phyloP scores from a whole-genome alignment of 2,113 vertebrate species.

The Mugil cephalus region DNA sequence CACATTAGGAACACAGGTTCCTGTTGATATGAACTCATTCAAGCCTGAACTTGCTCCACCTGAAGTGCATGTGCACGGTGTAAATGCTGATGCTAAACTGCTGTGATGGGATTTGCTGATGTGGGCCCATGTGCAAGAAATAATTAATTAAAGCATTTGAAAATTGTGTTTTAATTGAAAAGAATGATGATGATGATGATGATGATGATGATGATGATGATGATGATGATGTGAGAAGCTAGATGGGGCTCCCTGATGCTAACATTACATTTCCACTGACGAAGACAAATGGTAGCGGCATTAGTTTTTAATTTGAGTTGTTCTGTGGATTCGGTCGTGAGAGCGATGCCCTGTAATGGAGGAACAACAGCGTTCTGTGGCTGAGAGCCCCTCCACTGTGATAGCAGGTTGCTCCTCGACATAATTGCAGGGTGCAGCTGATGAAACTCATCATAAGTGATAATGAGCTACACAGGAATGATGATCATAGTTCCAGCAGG shows the following conservation, averaged over 20 bases:
- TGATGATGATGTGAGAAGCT: constrained; percentile 13
- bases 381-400: constrained; percentile 45
- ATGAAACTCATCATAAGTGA: constrained; percentile 64
- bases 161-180: constrained; percentile 19
- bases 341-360: background rate
- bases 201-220: background rate
- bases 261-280: constrained; percentile 19
- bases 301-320: constrained; percentile 30
- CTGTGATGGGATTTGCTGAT: background rate
- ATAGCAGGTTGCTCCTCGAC: constrained; percentile 60
- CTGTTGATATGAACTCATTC: constrained; percentile 42
- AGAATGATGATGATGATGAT: background rate
- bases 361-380: constrained; percentile 32
- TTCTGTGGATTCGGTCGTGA: constrained; percentile 2
- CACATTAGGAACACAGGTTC: constrained; percentile 40
- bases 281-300: constrained; percentile 15
- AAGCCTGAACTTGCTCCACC: constrained; percentile 34
- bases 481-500: constrained; percentile 66
- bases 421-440: constrained; percentile 62
- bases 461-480: constrained; percentile 59
- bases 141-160: background rate
- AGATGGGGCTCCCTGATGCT: constrained; percentile 45
- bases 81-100: constrained; percentile 11
- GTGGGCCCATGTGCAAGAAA: constrained; percentile 1
- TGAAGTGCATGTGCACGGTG: constrained; percentile 1